Evolutionary conservation across 1,140 invertebrate species (phyloP), one percentile per base, ranked within the genome.

Genomic region (Episyrphus balteatus): DNA sequence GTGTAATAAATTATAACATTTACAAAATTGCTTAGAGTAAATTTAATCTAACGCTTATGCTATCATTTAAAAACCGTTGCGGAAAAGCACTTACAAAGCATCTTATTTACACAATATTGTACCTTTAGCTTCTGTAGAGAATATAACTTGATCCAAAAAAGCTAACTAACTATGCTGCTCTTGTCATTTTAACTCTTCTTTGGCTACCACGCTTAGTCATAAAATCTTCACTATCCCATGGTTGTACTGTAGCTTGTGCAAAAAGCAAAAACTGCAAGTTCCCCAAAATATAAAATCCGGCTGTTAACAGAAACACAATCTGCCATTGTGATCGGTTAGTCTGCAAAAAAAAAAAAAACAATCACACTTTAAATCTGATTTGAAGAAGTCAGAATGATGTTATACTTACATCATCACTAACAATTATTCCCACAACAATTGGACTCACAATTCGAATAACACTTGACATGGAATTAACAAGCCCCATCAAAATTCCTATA

Each of bases 381-480:
- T 26, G 3, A 26, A 26, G 21, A 26, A 26, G 3, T 26, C n/a
- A n/a, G n/a, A 26, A 26, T 26, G 15, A 14, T 3, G 31, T 14
- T 42, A 3, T 19, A 55, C 67, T 52, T 68, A 85, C 83, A 56
- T 73, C 64, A 59, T 86, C 78, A 12, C 70, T 70, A 1, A 86
- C 72, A 36, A 86, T 74, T 14, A 73, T 62, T 5, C 80, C 77
- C 9, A 79, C 77, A 1, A 78, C 63, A 2, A 80, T 65, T 1
- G 86, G 86, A n/a, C 81, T 82, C 37, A 85, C 65, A 45, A 87
- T 86, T 18, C 80, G 82, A 51, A 82, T 78, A 8, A 84, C 64
- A 51, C 86, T 89, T 2, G 83, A 79, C 36, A 78, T 71, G 38
- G 82, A 82, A 66, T 89, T 90, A 39, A 83, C 85, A 38, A 90